phyloP scores from a whole-genome alignment of 2,797 vertebrate genomes.

The Amblyraja radiata region DNA sequence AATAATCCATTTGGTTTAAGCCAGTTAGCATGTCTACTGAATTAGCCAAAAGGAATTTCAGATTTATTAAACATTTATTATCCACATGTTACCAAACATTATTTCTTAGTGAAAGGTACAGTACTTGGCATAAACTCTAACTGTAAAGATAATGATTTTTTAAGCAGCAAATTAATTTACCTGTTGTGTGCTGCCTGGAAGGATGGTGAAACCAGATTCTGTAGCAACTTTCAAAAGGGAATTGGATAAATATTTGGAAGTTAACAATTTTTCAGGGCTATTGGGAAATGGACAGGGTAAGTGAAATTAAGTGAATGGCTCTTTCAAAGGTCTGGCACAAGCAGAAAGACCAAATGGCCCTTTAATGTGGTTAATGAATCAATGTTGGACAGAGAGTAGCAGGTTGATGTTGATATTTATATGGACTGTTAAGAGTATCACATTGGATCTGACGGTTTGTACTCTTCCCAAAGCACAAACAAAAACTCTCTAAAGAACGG shows the following conservation, averaged over 20 bases:
- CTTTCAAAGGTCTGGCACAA: background rate
- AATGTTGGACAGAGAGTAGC: background rate
- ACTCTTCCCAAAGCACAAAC: background rate
- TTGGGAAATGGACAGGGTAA: background rate
- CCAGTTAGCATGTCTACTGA: background rate
- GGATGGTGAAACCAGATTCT: background rate
- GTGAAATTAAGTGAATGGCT: background rate
- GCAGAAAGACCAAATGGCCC: background rate
- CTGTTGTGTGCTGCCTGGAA: background rate
- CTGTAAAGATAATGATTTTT: background rate
- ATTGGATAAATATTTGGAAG: background rate
- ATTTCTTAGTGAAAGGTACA: background rate
- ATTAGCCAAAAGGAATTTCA: background rate
- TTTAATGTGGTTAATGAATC: background rate
- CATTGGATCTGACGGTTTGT: background rate
- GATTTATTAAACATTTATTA: slow-evolving; percentile 5
- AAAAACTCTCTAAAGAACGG: background rate
- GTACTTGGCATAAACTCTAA: background rate
- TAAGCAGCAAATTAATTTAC: background rate
- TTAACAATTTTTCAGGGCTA: background rate
- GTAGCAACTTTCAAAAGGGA: background rate
- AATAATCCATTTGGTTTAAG: background rate
- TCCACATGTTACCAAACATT: background rate
- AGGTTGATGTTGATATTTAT: background rate
- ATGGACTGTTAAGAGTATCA: background rate